phyloP scores from a whole-genome alignment of 2,797 vertebrate genomes.

The Rhyacichthys aspro region DNA sequence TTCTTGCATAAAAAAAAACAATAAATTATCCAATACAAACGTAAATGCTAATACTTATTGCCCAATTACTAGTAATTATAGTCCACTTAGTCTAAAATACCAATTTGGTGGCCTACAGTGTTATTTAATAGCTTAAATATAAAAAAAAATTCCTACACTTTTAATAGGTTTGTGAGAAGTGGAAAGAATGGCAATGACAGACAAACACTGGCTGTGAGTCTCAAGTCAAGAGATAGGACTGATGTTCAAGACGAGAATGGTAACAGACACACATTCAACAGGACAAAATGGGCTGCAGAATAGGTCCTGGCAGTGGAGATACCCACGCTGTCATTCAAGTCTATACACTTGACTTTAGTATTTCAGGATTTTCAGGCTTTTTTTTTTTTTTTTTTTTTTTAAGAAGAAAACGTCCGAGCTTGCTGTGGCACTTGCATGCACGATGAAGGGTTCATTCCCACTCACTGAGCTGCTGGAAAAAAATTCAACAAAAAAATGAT shows the following conservation, averaged over 20 bases:
- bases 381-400: too few relatives aligned
- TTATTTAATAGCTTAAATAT: too few relatives aligned
- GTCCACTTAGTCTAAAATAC: too few relatives aligned
- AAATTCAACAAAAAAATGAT: background rate
- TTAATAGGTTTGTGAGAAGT: constrained; percentile 15
- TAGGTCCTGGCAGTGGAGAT: background rate
- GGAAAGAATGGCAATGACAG: constrained; percentile 25
- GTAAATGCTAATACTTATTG: too few relatives aligned
- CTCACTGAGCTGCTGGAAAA: constrained; percentile 69
- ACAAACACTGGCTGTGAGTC: constrained; percentile 29
- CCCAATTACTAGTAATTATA: too few relatives aligned
- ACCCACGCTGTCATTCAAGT: constrained; percentile 1
- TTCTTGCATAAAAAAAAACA: too few relatives aligned
- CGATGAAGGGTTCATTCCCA: constrained; percentile 58
- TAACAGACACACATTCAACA: constrained; percentile 31
- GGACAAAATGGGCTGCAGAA: constrained; percentile 51
- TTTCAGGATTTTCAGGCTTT: constrained; percentile 18
- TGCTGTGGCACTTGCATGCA: constrained; percentile 66
- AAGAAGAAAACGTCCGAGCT: constrained; percentile 24
- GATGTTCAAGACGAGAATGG: constrained; percentile 30
- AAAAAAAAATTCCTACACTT: too few relatives aligned
- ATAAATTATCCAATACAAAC: too few relatives aligned
- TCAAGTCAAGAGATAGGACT: constrained; percentile 19
- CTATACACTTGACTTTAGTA: constrained; percentile 17
- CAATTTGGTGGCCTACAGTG: too few relatives aligned